Evolutionary conservation across 1,140 invertebrate genomes (phyloP).

Genomic region (Pemphigus obesinymphae): DNA sequence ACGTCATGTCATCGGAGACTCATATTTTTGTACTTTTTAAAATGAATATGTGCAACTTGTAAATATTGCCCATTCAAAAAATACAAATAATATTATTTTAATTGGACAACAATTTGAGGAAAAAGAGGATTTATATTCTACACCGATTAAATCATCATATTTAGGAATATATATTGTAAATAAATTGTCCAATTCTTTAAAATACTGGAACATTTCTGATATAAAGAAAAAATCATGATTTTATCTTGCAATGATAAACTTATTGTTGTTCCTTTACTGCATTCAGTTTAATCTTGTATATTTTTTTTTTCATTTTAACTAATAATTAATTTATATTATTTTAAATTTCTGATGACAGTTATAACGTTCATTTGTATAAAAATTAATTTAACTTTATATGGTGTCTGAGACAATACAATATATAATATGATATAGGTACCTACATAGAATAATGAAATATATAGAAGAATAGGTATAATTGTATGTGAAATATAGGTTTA

Average conservation of each 20-base stretch:
- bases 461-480: no score
- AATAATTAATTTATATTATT: background rate
- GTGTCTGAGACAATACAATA: background rate
- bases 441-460: no score
- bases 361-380: background rate
- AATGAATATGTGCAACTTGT: background rate
- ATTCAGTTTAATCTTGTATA: background rate
- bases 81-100: background rate
- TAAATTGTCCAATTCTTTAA: background rate
- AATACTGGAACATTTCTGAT: background rate
- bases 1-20: no score
- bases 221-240: background rate
- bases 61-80: background rate
- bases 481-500: no score
- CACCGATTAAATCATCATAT: background rate
- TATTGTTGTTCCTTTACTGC: background rate
- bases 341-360: background rate
- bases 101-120: background rate
- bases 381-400: background rate
- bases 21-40: background rate
- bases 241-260: background rate
- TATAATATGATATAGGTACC: no score
- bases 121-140: background rate
- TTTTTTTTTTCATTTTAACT: background rate
- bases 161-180: background rate